Evolutionary conservation across 2,113 vertebrate species (phyloP).

Genomic region (Pheucticus melanocephalus): DNA sequence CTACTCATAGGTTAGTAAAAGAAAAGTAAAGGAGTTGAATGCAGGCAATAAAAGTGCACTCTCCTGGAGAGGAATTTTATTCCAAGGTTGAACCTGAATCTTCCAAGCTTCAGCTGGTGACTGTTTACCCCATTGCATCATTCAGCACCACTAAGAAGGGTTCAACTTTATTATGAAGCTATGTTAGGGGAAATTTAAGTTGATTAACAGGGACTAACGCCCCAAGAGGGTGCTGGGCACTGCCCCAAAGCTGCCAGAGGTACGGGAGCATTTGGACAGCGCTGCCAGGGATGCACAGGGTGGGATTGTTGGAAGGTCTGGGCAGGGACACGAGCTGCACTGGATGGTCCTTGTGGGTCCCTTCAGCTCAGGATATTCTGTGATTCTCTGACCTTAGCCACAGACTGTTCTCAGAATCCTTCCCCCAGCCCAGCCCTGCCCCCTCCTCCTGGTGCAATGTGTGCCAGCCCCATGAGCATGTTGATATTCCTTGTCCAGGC

Average conservation of each 20-base stretch:
- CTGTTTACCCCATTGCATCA: neutral
- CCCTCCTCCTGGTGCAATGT: neutral
- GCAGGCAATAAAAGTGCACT: neutral
- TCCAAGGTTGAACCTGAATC: neutral
- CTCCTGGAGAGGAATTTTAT: neutral
- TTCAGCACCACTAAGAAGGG: neutral
- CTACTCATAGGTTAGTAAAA: neutral
- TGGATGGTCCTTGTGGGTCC: neutral
- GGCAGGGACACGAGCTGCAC: accelerated
- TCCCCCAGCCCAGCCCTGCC: neutral
- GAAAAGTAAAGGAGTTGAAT: neutral
- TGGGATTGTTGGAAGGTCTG: neutral
- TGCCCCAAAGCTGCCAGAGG: neutral
- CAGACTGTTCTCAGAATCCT: neutral
- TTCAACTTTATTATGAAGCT: neutral
- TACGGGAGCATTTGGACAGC: neutral
- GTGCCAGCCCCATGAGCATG: neutral
- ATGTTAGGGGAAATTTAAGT: neutral
- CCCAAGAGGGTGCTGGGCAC: neutral
- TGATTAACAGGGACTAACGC: neutral
- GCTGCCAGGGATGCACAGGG: neutral
- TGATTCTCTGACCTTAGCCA: neutral
- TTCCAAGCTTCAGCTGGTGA: neutral
- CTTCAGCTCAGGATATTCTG: neutral
- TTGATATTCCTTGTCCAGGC: neutral